Percentiles rank a stretch among this genome's conserved stretches.
Evolutionary conservation across 2,797 vertebrate genomes (phyloP).

Genomic region (Valencia hispanica): DNA sequence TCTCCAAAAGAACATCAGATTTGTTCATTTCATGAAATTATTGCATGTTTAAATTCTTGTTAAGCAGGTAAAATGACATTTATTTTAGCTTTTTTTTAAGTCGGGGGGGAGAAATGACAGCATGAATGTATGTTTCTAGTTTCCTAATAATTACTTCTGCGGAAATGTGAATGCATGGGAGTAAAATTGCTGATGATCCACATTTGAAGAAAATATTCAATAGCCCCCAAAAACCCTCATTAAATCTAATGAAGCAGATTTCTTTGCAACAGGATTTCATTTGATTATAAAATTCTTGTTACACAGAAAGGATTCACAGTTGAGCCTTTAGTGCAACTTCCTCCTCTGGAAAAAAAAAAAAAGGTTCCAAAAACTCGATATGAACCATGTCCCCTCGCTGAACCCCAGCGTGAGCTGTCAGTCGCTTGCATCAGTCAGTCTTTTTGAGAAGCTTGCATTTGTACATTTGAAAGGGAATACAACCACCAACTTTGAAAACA

Average conservation of each 20-base stretch:
- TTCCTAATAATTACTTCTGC: not conserved
- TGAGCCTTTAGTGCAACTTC: conserved; percentile 25
- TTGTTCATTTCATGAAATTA: not conserved
- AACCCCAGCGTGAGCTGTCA: conserved; percentile 54
- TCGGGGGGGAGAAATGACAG: not conserved
- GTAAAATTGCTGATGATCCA: not conserved
- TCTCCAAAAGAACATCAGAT: not conserved
- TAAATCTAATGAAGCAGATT: not conserved
- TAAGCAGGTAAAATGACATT: not conserved
- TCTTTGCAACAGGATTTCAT: not conserved
- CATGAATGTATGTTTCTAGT: not conserved
- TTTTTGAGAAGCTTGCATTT: conserved; percentile 50
- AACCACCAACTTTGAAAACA: conserved; percentile 37
- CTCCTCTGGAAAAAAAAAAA: conserved; percentile 20
- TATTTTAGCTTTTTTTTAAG: not conserved
- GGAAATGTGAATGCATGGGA: not conserved
- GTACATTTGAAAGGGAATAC: conserved; percentile 28
- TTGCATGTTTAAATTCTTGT: not conserved
- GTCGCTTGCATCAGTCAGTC: conserved; percentile 56
- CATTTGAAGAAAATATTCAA: conserved; percentile 4
- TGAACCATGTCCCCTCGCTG: conserved; percentile 61
- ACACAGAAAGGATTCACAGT: conserved; percentile 18
- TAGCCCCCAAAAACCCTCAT: not conserved
- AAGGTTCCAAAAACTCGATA: conserved; percentile 35
- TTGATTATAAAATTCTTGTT: conserved; percentile 11